These are phyloP conservation scores for Nemopilema nomurai DNA, from an alignment of 30 jellyfish, hydroid and myxozoan genomes.

Conservation along the genomic window DNA sequence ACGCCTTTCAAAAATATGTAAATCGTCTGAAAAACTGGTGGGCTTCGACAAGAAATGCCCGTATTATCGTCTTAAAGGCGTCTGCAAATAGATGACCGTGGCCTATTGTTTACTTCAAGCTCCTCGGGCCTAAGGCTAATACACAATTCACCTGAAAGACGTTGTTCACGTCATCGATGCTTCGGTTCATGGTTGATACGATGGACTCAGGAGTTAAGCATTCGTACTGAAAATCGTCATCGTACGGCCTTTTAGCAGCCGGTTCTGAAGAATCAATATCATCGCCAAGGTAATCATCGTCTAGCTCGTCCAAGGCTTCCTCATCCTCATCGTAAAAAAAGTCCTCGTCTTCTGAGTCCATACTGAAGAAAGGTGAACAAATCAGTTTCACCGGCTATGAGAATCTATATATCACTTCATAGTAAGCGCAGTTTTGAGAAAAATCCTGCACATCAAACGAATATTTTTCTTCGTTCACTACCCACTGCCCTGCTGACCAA, in stretches of 20 bases:
- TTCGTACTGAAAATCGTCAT: slow-evolving; percentile 92
- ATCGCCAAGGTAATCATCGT: slow-evolving; percentile 85
- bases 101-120: not conserved
- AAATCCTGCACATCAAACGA: not conserved
- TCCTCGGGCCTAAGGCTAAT: not conserved
- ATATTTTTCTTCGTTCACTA: not conserved
- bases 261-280: slow-evolving; percentile 93
- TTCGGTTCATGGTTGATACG: slow-evolving; percentile 82
- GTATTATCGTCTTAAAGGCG: not conserved
- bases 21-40: not conserved
- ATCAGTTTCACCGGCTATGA: not conserved
- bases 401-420: not conserved
- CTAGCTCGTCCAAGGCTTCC: slow-evolving; percentile 72
- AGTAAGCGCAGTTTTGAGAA: not conserved
- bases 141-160: slow-evolving; percentile 83
- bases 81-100: not conserved
- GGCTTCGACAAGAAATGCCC: not conserved
- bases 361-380: not conserved
- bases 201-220: slow-evolving; percentile 96
- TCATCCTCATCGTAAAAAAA: slow-evolving; percentile 88
- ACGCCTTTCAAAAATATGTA: not conserved
- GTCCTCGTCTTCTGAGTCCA: slow-evolving; percentile 97
- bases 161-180: slow-evolving; percentile 93
- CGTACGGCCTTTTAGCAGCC: slow-evolving; percentile 86
- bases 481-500: slow-evolving; percentile 6